These are phyloP conservation scores for Otolemur crassicaudatus DNA, from an alignment of 2,797 vertebrate genomes.

Conservation along the genomic window DNA sequence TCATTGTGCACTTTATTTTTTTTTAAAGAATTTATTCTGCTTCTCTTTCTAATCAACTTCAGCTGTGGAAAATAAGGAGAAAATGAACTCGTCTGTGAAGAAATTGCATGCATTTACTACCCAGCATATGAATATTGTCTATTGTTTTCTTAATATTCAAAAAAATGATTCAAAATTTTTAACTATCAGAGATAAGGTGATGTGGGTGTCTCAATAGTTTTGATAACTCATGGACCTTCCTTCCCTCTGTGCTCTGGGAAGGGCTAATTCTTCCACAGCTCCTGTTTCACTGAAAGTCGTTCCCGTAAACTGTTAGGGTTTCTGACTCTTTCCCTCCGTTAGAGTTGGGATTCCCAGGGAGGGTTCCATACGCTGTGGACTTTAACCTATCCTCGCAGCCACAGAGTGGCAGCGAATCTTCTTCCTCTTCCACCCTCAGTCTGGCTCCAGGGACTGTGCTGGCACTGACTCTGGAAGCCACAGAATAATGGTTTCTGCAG, in stretches of 20 bases:
- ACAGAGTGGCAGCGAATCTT: not conserved
- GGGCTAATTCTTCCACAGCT: not conserved
- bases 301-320: not conserved
- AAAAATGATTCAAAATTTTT: not conserved
- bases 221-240: not conserved
- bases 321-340: not conserved
- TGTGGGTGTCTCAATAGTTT: not conserved
- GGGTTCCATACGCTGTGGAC: not conserved
- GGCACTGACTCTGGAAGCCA: not conserved
- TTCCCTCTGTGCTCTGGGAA: not conserved
- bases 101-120: not conserved
- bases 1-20: not conserved
- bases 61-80: not conserved
- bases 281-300: not conserved
- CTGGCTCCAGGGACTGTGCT: not conserved
- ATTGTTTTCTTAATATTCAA: not conserved
- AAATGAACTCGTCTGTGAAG: not conserved
- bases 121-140: not conserved
- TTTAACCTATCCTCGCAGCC: not conserved
- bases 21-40: not conserved
- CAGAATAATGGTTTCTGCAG: not conserved
- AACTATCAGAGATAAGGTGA: not conserved
- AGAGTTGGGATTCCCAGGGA: not conserved
- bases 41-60: constrained; percentile 39
- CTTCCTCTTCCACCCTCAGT: not conserved